Conservation (phyloP, 2,797 vertebrate genomes). For the Spondyliosoma cantharus region DNA sequence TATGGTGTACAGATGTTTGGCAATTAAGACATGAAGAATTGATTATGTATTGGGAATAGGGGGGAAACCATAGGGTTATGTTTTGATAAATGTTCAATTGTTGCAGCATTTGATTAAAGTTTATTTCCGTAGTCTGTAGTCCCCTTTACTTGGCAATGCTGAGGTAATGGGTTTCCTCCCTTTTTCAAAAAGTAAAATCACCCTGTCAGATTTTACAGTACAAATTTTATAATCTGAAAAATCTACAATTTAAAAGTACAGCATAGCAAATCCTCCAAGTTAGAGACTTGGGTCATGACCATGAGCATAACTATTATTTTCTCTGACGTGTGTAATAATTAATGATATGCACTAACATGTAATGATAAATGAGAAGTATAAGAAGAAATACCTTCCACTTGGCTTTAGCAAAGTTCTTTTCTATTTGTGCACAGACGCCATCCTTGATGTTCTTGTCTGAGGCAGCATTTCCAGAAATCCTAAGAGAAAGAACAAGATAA, state of each 20-base stretch:
- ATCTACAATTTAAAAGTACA: background rate
- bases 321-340: background rate
- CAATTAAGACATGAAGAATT: background rate
- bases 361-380: background rate
- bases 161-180: no score
- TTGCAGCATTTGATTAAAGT: background rate
- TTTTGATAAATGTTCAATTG: background rate
- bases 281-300: background rate
- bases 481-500: conserved; percentile 61
- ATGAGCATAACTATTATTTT: background rate
- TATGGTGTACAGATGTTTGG: no score
- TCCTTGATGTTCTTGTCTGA: conserved; percentile 99
- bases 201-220: no score
- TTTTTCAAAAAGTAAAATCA: no score
- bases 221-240: background rate
- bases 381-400: conserved; percentile 93
- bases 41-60: background rate
- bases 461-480: conserved; percentile 98
- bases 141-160: no score
- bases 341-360: background rate
- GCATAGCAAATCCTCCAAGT: background rate
- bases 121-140: background rate
- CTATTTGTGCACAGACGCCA: conserved; percentile 96
- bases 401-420: conserved; percentile 98
- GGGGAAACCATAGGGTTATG: background rate